Percentiles rank a stretch among this genome's conserved stretches.
Evolutionary conservation across 2,797 vertebrate genomes (phyloP).

Genomic region (Hippoglossus hippoglossus): DNA sequence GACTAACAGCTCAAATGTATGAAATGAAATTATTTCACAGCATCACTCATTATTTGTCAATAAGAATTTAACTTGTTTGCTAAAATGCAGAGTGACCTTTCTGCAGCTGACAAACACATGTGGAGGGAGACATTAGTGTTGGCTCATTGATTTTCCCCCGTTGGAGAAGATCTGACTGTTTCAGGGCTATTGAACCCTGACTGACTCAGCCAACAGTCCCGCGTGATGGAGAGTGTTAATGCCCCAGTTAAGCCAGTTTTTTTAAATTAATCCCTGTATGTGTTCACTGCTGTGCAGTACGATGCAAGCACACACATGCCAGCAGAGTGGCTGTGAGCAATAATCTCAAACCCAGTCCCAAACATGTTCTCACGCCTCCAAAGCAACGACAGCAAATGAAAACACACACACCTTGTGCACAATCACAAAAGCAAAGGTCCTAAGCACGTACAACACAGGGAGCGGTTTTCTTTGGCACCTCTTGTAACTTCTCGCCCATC

Average conservation of each 20-base stretch:
- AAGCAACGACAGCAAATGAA: slow-evolving; percentile 29
- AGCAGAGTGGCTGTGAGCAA: not conserved
- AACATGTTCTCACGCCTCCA: slow-evolving; percentile 19
- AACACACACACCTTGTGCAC: slow-evolving; percentile 37
- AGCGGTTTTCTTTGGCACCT: slow-evolving; percentile 20
- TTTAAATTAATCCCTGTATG: slow-evolving; percentile 14
- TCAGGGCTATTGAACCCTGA: slow-evolving; percentile 9
- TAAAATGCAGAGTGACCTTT: not conserved
- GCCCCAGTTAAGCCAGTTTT: not conserved
- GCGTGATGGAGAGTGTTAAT: slow-evolving; percentile 3
- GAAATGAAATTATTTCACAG: not conserved
- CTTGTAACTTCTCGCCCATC: slow-evolving; percentile 39
- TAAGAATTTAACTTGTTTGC: not conserved
- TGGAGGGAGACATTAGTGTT: slow-evolving; percentile 1
- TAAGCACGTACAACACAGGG: slow-evolving; percentile 27
- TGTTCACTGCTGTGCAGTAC: slow-evolving; percentile 9
- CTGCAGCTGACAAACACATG: not conserved
- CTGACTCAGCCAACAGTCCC: slow-evolving; percentile 8
- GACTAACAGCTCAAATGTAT: not conserved
- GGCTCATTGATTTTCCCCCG: slow-evolving; percentile 2
- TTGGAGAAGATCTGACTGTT: slow-evolving; percentile 11
- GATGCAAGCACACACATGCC: slow-evolving; percentile 34
- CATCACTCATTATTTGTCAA: not conserved
- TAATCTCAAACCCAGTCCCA: not conserved
- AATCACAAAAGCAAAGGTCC: slow-evolving; percentile 38